phyloP scores from a whole-genome alignment of 2,113 vertebrate species.

The Ursus arctos region DNA sequence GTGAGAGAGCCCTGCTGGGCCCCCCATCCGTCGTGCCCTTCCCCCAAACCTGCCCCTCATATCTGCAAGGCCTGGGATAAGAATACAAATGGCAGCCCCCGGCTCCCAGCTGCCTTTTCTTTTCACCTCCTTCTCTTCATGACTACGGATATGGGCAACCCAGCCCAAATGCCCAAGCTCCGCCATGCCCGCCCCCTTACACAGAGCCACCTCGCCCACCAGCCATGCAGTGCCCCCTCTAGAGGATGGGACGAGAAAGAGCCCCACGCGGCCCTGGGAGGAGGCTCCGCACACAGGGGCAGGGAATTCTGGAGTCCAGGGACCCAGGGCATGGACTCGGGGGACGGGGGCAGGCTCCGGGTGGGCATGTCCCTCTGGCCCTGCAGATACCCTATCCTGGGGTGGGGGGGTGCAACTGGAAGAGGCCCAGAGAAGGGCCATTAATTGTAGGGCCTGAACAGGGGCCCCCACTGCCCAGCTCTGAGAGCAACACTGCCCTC shows the following conservation, averaged over 20 bases:
- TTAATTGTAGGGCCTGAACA: not conserved
- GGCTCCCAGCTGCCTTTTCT: not conserved
- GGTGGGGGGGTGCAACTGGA: not conserved
- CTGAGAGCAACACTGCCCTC: not conserved
- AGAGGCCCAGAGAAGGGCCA: not conserved
- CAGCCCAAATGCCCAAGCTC: not conserved
- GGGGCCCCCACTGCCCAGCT: not conserved
- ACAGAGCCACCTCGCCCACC: not conserved
- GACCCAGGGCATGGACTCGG: not conserved
- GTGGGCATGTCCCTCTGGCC: not conserved
- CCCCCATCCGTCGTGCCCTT: accelerated
- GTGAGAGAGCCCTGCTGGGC: not conserved
- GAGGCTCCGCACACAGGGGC: not conserved
- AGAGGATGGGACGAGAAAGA: not conserved
- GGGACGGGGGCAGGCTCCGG: not conserved
- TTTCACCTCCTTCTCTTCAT: not conserved
- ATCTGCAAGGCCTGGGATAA: not conserved
- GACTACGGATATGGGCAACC: not conserved
- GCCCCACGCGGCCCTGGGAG: not conserved
- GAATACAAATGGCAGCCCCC: not conserved
- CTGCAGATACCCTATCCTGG: not conserved
- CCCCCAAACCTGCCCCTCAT: not conserved
- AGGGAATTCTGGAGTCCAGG: not conserved
- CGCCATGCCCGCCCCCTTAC: not conserved
- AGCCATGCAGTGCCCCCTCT: not conserved